phyloP scores from a whole-genome alignment of 2,113 vertebrate genomes.

The Serinus canaria region DNA sequence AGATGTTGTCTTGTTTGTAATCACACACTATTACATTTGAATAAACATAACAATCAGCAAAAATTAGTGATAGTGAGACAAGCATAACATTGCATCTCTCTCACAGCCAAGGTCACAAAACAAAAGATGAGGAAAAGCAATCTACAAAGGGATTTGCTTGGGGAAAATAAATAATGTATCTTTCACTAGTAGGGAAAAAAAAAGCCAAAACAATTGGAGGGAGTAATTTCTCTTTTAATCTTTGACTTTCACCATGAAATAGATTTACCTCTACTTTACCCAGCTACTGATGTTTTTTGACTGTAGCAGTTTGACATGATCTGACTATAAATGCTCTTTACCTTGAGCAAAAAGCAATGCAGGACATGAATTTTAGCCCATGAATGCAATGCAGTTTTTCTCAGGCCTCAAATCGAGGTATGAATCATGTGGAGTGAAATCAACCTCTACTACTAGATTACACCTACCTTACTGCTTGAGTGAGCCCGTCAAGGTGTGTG shows the following conservation, averaged over 20 bases:
- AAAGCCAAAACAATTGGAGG: neutral
- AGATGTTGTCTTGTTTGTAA: neutral
- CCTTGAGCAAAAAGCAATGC: neutral
- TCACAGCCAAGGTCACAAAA: neutral
- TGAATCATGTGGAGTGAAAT: neutral
- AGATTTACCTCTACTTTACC: neutral
- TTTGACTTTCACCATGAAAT: neutral
- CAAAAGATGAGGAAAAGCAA: neutral
- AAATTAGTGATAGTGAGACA: neutral
- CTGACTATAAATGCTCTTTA: neutral
- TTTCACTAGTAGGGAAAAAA: neutral
- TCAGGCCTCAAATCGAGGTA: neutral
- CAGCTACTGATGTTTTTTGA: neutral
- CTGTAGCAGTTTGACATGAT: neutral
- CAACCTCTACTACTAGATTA: neutral
- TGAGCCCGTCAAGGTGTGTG: neutral
- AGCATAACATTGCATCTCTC: neutral
- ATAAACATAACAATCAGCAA: neutral
- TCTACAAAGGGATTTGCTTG: neutral
- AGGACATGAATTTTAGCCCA: neutral
- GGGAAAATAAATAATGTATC: neutral
- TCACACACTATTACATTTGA: neutral
- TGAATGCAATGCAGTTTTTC: neutral
- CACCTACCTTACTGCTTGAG: neutral
- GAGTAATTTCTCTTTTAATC: neutral